These are phyloP conservation scores for Colinus virginianus DNA, from an alignment of 2,113 vertebrate genomes.

Conservation along the genomic window DNA sequence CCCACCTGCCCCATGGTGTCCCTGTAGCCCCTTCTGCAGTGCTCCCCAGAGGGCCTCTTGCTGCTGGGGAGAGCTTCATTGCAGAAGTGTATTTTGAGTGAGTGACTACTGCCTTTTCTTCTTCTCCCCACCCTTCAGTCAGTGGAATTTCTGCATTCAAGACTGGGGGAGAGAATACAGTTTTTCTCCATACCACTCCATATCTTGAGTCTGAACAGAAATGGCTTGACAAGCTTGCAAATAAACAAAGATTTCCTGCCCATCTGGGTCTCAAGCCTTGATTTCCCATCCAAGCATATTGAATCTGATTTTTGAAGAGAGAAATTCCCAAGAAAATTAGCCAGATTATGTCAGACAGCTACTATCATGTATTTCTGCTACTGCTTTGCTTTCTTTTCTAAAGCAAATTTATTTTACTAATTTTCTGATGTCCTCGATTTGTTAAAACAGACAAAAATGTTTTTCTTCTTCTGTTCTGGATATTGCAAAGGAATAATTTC, in stretches of 20 bases:
- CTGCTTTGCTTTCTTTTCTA: neutral
- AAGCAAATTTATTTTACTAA: neutral
- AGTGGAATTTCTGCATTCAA: neutral
- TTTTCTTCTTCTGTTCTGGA: neutral
- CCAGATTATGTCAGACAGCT: neutral
- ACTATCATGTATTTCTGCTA: neutral
- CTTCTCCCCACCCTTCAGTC: neutral
- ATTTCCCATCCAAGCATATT: neutral
- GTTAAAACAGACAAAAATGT: neutral
- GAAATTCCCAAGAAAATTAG: neutral
- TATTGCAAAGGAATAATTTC: neutral
- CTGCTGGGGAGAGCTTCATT: fast-evolving
- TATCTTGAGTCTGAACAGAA: neutral
- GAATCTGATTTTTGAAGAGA: neutral
- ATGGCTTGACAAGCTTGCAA: neutral
- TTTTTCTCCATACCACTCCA: neutral
- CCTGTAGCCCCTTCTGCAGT: too few species aligned
- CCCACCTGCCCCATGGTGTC: fast-evolving
- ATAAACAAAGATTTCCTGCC: neutral
- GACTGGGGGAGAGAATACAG: neutral
- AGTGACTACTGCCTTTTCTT: neutral
- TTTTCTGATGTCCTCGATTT: neutral
- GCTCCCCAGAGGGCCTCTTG: fast-evolving
- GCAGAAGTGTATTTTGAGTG: neutral
- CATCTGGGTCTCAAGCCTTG: neutral